A percentile compares a stretch with the other conserved stretches of the same genome.
phyloP scores from a whole-genome alignment of 2,888 invertebrate species.

The Arrhopalites spinosus region DNA sequence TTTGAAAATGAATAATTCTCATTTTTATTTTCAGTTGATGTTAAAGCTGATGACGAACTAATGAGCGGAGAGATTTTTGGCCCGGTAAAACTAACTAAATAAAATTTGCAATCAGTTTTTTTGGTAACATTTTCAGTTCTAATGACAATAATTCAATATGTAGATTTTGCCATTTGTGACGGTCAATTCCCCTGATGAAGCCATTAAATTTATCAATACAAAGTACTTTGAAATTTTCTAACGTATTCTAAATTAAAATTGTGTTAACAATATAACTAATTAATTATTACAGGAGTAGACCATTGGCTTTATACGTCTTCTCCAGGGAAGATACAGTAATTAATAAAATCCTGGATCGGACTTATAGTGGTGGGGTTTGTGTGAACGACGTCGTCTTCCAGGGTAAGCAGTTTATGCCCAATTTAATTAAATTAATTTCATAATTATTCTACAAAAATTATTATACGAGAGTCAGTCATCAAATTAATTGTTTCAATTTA shows the following conservation, averaged over 20 bases:
- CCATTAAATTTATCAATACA: conserved; percentile 76
- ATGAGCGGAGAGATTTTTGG: conserved; percentile 88
- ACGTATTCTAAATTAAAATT: too few species aligned
- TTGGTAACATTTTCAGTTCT: too few species aligned
- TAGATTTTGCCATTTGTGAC: conserved; percentile 81
- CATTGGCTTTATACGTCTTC: conserved; percentile 87
- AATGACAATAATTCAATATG: too few species aligned
- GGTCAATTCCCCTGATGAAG: conserved; percentile 82
- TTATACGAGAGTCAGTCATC: too few species aligned
- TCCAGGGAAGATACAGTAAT: conserved; percentile 66
- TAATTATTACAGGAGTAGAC: conserved; percentile 73
- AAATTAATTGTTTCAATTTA: too few species aligned
- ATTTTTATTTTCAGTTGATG: not conserved
- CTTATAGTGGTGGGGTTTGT: conserved; percentile 72
- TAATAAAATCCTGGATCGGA: conserved; percentile 70
- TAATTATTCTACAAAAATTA: too few species aligned
- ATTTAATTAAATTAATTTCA: too few species aligned
- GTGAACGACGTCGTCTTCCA: conserved; percentile 31
- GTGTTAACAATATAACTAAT: not conserved
- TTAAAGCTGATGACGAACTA: not conserved
- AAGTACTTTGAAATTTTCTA: too few species aligned
- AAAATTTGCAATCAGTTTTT: too few species aligned
- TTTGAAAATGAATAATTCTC: not conserved
- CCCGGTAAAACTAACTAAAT: conserved; percentile 63
- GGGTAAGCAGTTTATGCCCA: too few species aligned